Percentiles rank a stretch among this genome's conserved stretches.
phyloP scores from a whole-genome alignment of 2,113 vertebrate species.

The Salvelinus alpinus region DNA sequence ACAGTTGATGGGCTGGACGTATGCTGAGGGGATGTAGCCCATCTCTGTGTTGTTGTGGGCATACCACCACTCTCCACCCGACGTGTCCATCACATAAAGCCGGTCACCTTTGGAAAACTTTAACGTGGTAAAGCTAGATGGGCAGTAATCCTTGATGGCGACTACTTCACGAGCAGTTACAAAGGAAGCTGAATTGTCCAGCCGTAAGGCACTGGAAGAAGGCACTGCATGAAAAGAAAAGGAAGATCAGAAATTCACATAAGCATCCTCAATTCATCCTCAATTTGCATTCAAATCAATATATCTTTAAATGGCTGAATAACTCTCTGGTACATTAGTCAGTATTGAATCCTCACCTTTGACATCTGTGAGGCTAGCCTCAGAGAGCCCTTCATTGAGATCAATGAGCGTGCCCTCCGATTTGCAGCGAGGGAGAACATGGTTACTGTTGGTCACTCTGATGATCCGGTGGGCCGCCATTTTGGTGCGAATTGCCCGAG shows the following conservation, averaged over 20 bases:
- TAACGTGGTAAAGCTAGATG: constrained; percentile 92
- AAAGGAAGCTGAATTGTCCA: constrained; percentile 81
- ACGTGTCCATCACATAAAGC: constrained; percentile 91
- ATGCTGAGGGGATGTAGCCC: constrained; percentile 95
- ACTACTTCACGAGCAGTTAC: constrained; percentile 89
- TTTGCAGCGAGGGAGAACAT: constrained; percentile 87
- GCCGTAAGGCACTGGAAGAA: constrained; percentile 93
- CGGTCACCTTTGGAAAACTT: constrained; percentile 94
- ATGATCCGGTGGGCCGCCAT: constrained; percentile 94
- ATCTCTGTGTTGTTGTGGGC: constrained; percentile 97
- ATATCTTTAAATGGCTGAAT: background rate
- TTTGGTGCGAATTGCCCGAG: constrained; percentile 6
- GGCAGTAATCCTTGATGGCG: constrained; percentile 94
- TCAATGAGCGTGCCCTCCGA: constrained; percentile 94
- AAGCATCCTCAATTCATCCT: background rate
- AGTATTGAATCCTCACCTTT: constrained; percentile 80
- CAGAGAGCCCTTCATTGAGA: constrained; percentile 77
- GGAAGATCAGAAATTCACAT: background rate
- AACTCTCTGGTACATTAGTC: background rate
- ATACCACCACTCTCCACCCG: constrained; percentile 96
- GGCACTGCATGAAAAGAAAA: constrained; percentile 79
- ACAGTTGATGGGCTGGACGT: constrained; percentile 85
- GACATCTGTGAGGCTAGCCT: constrained; percentile 82
- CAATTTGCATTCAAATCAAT: background rate
- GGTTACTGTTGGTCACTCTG: constrained; percentile 83